These are phyloP conservation scores for Taenaris catops DNA, from an alignment of 2,888 invertebrate species.

Conservation along the genomic window DNA sequence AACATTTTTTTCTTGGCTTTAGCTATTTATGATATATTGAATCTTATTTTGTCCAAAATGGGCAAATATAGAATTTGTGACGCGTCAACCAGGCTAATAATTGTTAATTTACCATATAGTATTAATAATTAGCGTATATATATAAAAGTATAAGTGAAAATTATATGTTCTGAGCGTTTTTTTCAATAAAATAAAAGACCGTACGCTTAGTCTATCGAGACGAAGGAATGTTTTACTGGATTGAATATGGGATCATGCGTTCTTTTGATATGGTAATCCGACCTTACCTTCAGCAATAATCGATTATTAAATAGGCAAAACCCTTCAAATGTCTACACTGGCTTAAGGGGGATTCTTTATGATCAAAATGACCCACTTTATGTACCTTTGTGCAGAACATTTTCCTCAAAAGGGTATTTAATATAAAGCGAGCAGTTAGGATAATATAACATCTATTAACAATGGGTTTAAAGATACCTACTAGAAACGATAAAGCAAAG, in stretches of 20 bases:
- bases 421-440: slow-evolving; percentile 7
- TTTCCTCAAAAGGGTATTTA: slow-evolving; percentile 6
- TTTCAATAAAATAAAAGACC: slow-evolving; percentile 14
- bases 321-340: slow-evolving; percentile 42
- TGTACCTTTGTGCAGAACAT: slow-evolving; percentile 7
- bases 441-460: too few relatives aligned
- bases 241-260: slow-evolving; percentile 63
- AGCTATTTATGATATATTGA: too few relatives aligned
- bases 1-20: too few relatives aligned
- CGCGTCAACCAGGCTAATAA: too few relatives aligned
- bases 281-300: slow-evolving; percentile 56
- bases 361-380: slow-evolving; percentile 43
- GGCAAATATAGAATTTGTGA: too few relatives aligned
- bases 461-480: too few relatives aligned
- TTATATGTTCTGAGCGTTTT: too few relatives aligned
- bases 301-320: slow-evolving; percentile 72
- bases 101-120: too few relatives aligned
- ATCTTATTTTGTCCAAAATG: too few relatives aligned
- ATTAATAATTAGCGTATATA: too few relatives aligned
- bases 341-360: slow-evolving; percentile 56
- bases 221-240: slow-evolving; percentile 63
- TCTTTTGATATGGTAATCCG: slow-evolving; percentile 75
- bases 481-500: too few relatives aligned
- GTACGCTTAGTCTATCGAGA: slow-evolving; percentile 33
- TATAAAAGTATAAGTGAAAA: too few relatives aligned